Percentiles rank a stretch among this genome's conserved stretches.
Evolutionary conservation across 2,888 invertebrate species (phyloP).

Genomic region (Leptothorax acervorum): DNA sequence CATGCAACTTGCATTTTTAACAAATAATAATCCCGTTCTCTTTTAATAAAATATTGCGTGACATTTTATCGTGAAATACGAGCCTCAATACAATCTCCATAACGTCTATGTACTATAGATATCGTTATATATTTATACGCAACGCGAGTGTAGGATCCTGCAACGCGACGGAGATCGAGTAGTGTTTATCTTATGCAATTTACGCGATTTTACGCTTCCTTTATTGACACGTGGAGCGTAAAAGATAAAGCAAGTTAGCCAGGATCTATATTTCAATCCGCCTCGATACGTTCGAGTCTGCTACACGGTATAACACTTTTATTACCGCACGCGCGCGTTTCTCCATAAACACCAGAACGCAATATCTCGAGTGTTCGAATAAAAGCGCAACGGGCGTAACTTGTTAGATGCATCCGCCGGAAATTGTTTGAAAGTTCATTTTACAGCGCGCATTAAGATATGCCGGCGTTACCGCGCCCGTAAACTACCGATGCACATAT

Average conservation of each 20-base stretch:
- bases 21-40: background rate
- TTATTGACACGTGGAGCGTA: background rate
- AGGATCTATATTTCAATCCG: background rate
- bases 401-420: constrained; percentile 18
- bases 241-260: constrained; percentile 15
- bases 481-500: constrained; percentile 72
- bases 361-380: constrained; percentile 54
- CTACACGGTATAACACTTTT: constrained; percentile 40
- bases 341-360: constrained; percentile 48
- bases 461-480: constrained; percentile 51
- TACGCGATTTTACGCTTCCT: constrained; percentile 6
- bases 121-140: background rate
- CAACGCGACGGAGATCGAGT: background rate
- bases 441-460: constrained; percentile 69
- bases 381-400: constrained; percentile 40
- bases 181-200: background rate
- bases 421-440: constrained; percentile 66
- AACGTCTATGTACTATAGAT: background rate
- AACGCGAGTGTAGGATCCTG: background rate
- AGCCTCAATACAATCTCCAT: background rate
- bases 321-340: constrained; percentile 28
- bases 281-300: constrained; percentile 22
- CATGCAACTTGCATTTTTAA: background rate
- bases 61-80: background rate
- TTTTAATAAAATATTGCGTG: constrained; percentile 16